Percentiles rank a stretch among this genome's conserved stretches.
phyloP scores from a whole-genome alignment of 1,140 invertebrate species.

The Hermetia illucens region DNA sequence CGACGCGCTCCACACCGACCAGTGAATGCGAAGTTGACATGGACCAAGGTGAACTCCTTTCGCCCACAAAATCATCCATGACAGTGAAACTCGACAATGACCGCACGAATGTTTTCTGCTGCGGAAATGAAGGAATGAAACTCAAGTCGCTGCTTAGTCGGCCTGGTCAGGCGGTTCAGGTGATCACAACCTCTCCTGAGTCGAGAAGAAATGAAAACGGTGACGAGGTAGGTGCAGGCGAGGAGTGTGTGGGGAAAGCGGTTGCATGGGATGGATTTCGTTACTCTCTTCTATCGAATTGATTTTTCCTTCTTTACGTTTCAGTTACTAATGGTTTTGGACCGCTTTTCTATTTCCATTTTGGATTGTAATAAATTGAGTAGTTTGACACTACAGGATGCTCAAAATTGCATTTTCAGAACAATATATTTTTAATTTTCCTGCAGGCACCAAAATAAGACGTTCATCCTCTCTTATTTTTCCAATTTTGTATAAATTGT shows the following conservation, averaged over 20 bases:
- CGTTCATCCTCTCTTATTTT: neutral
- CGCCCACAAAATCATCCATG: too few relatives aligned
- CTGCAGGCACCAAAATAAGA: neutral
- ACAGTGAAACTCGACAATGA: too few relatives aligned
- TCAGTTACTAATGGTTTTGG: neutral
- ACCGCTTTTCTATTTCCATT: neutral
- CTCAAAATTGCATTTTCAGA: neutral
- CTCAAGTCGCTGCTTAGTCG: neutral
- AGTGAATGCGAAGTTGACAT: neutral
- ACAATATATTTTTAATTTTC: neutral
- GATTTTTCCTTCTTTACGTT: too few relatives aligned
- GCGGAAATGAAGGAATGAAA: neutral
- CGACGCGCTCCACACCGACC: neutral
- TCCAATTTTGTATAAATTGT: neutral
- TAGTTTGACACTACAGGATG: neutral
- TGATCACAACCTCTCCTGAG: neutral
- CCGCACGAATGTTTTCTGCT: neutral
- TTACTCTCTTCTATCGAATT: too few relatives aligned
- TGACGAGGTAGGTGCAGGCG: neutral
- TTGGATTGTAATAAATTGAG: neutral
- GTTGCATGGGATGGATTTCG: too few relatives aligned
- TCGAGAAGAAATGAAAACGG: neutral
- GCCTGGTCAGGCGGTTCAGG: neutral
- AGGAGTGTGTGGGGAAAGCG: too few relatives aligned
- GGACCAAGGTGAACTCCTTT: too few relatives aligned